Evolutionary conservation across 2,797 vertebrate species (phyloP).

Genomic region (Periophthalmus magnuspinnatus): DNA sequence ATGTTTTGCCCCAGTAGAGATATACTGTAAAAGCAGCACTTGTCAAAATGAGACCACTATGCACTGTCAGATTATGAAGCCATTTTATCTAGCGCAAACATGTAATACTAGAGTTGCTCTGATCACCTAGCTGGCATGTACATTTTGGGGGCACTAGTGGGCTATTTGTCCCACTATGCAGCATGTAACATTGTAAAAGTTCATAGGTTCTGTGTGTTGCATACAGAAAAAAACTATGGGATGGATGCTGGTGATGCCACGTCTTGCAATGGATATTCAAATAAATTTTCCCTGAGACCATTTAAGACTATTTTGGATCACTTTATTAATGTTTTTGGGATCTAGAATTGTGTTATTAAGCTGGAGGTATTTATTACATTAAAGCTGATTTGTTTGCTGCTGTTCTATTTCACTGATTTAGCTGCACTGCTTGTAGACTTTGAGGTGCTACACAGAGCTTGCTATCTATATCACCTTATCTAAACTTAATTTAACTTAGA

Average conservation of each 20-base stretch:
- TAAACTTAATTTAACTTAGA: not conserved
- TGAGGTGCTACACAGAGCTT: not conserved
- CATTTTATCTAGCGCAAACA: too few species aligned
- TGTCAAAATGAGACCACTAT: not conserved
- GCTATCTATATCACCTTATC: conserved; percentile 5
- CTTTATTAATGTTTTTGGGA: not conserved
- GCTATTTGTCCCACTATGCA: too few species aligned
- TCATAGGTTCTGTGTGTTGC: not conserved
- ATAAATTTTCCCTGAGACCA: too few species aligned
- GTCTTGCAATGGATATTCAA: not conserved
- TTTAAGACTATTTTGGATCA: not conserved
- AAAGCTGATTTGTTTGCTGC: not conserved
- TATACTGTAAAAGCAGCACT: not conserved
- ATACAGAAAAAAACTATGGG: not conserved
- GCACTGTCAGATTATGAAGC: too few species aligned
- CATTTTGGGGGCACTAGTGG: not conserved
- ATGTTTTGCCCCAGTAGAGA: too few species aligned
- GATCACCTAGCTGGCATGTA: not conserved
- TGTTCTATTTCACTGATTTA: not conserved
- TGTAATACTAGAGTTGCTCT: not conserved
- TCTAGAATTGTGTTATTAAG: not conserved
- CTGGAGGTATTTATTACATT: not conserved
- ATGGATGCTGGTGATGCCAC: too few species aligned
- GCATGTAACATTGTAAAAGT: not conserved
- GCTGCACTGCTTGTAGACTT: not conserved